Conservation (phyloP, 2,888 invertebrate species). For the Papilio demoleus region DNA sequence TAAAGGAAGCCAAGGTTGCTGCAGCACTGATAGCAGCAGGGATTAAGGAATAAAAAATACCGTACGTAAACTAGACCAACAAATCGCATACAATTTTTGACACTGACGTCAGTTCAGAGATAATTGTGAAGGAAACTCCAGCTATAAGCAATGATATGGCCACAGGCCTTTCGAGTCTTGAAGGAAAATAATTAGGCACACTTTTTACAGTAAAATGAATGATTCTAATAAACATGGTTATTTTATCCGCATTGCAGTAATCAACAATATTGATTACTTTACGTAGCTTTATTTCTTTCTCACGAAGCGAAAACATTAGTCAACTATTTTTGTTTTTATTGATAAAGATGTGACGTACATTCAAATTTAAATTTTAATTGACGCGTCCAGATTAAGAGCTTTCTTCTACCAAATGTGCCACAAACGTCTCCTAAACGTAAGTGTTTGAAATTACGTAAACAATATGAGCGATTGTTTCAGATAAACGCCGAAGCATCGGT, state of each 20-base stretch:
- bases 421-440: no score
- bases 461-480: constrained; percentile 77
- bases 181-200: not conserved
- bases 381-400: not conserved
- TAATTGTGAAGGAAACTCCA: no score
- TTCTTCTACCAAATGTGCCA: not conserved
- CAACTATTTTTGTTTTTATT: not conserved
- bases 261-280: constrained; percentile 10
- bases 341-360: not conserved
- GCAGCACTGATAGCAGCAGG: no score
- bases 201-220: constrained; percentile 18
- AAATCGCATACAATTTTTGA: no score
- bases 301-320: no score
- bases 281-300: not conserved
- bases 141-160: no score
- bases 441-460: no score
- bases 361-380: not conserved
- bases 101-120: no score
- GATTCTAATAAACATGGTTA: constrained; percentile 26
- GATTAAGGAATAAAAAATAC: no score
- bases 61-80: no score
- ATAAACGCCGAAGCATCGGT: constrained; percentile 91
- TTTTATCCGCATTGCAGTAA: constrained; percentile 24
- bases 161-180: not conserved
- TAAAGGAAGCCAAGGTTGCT: no score